Percentiles rank a stretch among this genome's conserved stretches.
Evolutionary conservation across 2,797 vertebrate species (phyloP).

Genomic region (Halcyon chelicuti): DNA sequence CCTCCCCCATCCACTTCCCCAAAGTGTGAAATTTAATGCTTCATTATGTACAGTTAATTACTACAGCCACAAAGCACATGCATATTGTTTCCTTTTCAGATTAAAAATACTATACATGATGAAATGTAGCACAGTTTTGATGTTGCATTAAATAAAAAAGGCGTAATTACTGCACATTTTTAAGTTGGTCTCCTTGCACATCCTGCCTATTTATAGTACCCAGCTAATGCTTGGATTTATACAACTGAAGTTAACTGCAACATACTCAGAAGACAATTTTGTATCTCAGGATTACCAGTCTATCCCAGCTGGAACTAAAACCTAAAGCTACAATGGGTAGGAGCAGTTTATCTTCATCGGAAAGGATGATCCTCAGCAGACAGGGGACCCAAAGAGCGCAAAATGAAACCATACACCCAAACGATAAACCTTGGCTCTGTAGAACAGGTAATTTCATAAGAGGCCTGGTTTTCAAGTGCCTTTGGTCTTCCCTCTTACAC

Average conservation of each 20-base stretch:
- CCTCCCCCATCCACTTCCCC: neutral
- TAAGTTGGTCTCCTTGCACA: conserved; percentile 51
- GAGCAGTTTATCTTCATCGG: neutral
- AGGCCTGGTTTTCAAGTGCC: neutral
- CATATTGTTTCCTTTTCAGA: neutral
- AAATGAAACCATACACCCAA: neutral
- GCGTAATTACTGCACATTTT: conserved; percentile 45
- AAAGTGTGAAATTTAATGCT: neutral
- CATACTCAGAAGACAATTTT: conserved; percentile 20
- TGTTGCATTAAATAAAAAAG: conserved; percentile 23
- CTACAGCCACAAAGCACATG: neutral
- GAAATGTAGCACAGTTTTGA: neutral
- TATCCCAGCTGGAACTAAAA: conserved; percentile 18
- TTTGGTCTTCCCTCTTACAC: neutral
- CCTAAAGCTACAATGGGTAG: neutral
- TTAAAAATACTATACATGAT: neutral
- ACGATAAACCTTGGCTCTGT: neutral
- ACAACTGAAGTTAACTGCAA: conserved; percentile 34
- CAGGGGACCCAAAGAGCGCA: neutral
- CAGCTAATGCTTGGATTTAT: conserved; percentile 33
- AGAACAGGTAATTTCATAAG: neutral
- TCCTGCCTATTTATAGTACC: conserved; percentile 63
- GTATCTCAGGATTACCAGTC: neutral
- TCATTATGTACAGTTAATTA: conserved; percentile 33
- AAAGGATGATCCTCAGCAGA: neutral